These are phyloP conservation scores for Pteronura brasiliensis DNA, from an alignment of 2,113 vertebrate species.

Conservation along the genomic window DNA sequence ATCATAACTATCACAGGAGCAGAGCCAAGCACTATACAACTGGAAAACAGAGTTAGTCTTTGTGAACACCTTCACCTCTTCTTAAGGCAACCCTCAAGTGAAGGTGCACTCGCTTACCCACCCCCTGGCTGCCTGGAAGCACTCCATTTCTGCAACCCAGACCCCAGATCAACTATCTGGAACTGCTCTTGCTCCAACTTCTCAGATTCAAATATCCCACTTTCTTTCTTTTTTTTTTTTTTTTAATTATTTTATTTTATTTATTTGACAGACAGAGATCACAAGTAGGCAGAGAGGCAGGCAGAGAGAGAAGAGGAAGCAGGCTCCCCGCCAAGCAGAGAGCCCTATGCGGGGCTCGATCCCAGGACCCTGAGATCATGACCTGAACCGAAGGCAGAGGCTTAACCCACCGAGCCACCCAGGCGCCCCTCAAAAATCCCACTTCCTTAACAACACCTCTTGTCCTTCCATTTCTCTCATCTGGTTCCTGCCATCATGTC, in stretches of 20 bases:
- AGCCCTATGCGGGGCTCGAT: too few species aligned
- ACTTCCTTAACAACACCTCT: background rate
- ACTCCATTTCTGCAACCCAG: background rate
- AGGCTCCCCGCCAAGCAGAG: too few species aligned
- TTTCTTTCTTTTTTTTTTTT: too few species aligned
- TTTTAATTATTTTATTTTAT: too few species aligned
- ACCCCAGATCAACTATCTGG: background rate
- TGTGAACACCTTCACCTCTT: background rate
- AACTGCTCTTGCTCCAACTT: background rate
- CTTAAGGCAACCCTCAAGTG: background rate
- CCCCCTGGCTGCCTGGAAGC: background rate
- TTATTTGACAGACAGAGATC: too few species aligned
- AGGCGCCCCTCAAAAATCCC: too few species aligned
- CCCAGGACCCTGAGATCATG: too few species aligned
- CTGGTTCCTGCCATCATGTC: background rate
- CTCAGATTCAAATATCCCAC: background rate
- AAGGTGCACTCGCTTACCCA: rapidly evolving
- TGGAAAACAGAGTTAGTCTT: background rate
- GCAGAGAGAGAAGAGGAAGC: too few species aligned
- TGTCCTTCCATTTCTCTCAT: background rate
- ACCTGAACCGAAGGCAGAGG: background rate
- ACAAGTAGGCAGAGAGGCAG: too few species aligned
- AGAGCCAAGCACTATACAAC: background rate
- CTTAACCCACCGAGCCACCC: too few species aligned
- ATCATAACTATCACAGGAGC: background rate